Evolutionary conservation across 2,797 vertebrate genomes (phyloP).

Genomic region (Pangasius macronema): DNA sequence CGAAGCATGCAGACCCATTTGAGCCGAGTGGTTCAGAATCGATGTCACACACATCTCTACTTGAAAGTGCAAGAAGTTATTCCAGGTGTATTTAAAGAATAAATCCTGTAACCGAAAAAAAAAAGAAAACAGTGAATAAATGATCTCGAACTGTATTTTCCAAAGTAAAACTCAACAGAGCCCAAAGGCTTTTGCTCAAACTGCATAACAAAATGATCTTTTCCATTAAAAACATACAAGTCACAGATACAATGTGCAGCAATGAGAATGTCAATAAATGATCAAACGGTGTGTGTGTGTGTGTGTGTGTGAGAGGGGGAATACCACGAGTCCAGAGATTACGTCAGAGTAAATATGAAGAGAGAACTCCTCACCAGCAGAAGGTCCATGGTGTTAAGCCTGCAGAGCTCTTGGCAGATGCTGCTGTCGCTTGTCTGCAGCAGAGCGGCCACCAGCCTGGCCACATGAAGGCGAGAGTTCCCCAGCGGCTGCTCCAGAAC

Average conservation of each 20-base stretch:
- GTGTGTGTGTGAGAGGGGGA: no score
- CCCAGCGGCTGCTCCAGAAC: conserved; percentile 94
- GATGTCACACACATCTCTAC: conserved; percentile 93
- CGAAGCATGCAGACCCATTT: conserved; percentile 67
- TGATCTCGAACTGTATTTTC: neutral
- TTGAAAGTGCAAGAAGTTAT: conserved; percentile 99
- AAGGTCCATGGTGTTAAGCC: conserved; percentile 87
- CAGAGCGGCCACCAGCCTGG: conserved; percentile 89
- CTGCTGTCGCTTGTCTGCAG: conserved; percentile 86
- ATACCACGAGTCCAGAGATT: neutral
- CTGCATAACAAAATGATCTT: neutral
- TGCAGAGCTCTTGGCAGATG: conserved; percentile 92
- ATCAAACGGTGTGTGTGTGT: neutral
- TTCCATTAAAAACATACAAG: neutral
- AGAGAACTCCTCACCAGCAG: conserved; percentile 81
- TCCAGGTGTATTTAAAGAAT: conserved; percentile 98
- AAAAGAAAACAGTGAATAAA: neutral
- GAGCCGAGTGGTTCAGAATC: conserved; percentile 84
- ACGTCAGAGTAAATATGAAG: neutral
- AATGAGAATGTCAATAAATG: neutral
- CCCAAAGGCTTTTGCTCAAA: neutral
- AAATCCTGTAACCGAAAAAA: conserved; percentile 80
- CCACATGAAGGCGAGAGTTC: conserved; percentile 91
- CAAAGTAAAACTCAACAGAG: neutral
- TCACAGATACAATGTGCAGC: neutral